A percentile compares a stretch with the other conserved stretches of the same genome.
Evolutionary conservation across 2,888 invertebrate genomes (phyloP).

Genomic region (Pecten maximus): DNA sequence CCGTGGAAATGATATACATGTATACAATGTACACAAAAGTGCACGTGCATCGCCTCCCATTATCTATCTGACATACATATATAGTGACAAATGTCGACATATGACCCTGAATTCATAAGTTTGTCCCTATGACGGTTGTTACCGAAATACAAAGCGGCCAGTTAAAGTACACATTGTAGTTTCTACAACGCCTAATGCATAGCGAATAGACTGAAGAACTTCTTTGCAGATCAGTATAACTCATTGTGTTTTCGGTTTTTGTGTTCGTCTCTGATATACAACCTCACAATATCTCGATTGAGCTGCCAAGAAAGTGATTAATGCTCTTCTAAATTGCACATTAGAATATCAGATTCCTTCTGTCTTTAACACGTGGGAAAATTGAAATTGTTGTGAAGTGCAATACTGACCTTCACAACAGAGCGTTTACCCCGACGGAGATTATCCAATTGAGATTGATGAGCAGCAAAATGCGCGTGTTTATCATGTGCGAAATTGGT

Average conservation of each 20-base stretch:
- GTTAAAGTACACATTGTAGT: background rate
- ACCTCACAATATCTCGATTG: background rate
- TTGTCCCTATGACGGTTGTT: background rate
- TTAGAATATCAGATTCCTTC: background rate
- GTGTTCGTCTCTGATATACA: background rate
- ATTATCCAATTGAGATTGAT: slow-evolving; percentile 18
- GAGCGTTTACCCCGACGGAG: background rate
- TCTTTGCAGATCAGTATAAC: background rate
- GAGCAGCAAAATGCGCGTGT: background rate
- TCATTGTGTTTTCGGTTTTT: background rate
- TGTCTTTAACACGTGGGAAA: background rate
- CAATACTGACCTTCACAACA: background rate
- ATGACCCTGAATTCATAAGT: background rate
- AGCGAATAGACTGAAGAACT: background rate
- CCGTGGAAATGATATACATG: background rate
- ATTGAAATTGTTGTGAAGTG: background rate
- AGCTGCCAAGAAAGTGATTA: background rate
- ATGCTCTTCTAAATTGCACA: background rate
- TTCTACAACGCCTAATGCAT: background rate
- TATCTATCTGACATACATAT: background rate
- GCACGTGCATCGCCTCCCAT: background rate
- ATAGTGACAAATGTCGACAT: background rate
- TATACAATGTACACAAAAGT: background rate
- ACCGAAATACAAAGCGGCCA: background rate
- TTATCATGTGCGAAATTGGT: background rate